Conservation (phyloP, 1,140 invertebrate species). For the Melipona quadrifasciata region DNA sequence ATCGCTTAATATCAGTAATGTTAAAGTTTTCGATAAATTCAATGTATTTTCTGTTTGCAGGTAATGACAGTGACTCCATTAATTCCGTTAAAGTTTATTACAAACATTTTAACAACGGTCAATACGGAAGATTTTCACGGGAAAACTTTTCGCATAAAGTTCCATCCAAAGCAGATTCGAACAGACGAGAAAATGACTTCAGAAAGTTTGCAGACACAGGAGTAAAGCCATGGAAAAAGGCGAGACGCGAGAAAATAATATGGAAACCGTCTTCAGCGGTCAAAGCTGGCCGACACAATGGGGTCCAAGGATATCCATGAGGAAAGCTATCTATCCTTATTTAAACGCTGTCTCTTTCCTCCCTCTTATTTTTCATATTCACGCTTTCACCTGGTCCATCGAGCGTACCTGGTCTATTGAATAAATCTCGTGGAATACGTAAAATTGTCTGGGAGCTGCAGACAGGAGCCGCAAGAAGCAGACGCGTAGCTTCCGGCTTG, state of each 20-base stretch:
- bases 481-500: slow-evolving; percentile 4
- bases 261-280: slow-evolving; percentile 46
- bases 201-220: slow-evolving; percentile 36
- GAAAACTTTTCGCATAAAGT: slow-evolving; percentile 27
- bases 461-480: neutral
- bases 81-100: no score
- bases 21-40: neutral
- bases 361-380: slow-evolving; percentile 43
- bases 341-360: slow-evolving; percentile 39
- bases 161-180: slow-evolving; percentile 18
- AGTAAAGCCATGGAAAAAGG: slow-evolving; percentile 16
- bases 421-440: slow-evolving; percentile 46
- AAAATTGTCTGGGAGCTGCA: slow-evolving; percentile 23
- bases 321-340: slow-evolving; percentile 46
- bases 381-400: slow-evolving; percentile 34
- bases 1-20: no score
- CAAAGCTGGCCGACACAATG: slow-evolving; percentile 50
- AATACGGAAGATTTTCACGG: neutral
- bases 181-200: slow-evolving; percentile 26
- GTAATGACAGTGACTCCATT: neutral
- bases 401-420: slow-evolving; percentile 20
- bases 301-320: slow-evolving; percentile 25
- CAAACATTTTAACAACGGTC: slow-evolving; percentile 3
- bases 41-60: neutral
- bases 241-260: slow-evolving; percentile 46